Percentiles rank a stretch among this genome's conserved stretches.
Conservation (phyloP, 2,888 invertebrate species). For the Stictocephala bisonia region DNA sequence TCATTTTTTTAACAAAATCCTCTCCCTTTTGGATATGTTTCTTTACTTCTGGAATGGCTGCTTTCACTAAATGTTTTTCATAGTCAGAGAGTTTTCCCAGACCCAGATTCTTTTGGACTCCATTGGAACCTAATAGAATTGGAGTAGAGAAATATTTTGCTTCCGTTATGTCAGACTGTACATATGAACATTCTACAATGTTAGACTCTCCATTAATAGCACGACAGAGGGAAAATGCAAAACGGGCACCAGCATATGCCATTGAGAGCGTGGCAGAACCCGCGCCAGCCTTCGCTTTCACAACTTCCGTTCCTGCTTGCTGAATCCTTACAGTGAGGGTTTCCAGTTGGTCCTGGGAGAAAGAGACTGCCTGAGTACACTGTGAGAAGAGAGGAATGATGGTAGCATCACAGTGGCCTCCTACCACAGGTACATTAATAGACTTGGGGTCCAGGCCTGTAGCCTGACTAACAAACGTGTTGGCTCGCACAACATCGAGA, state of each 20-base stretch:
- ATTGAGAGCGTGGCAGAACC: constrained; percentile 98
- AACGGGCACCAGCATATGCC: constrained; percentile 97
- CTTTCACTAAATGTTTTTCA: too few species aligned
- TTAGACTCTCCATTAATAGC: constrained; percentile 89
- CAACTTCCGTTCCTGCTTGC: constrained; percentile 99
- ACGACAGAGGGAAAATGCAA: constrained; percentile 84
- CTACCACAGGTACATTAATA: constrained; percentile 93
- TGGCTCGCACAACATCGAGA: constrained; percentile 94
- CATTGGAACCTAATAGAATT: constrained; percentile 81
- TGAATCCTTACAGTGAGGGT: constrained; percentile 94
- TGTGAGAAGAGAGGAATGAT: constrained; percentile 97
- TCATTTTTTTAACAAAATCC: too few species aligned
- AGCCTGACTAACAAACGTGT: constrained; percentile 94
- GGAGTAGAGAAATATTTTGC: constrained; percentile 96
- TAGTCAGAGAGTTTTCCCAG: too few species aligned
- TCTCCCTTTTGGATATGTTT: too few species aligned
- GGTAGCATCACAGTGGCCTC: constrained; percentile 98
- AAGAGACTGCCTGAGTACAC: constrained; percentile 83
- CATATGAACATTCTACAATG: constrained; percentile 93
- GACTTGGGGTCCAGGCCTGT: constrained; percentile 87
- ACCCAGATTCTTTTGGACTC: too few species aligned
- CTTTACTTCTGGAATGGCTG: too few species aligned
- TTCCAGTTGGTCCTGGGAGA: constrained; percentile 82
- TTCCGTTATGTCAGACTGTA: constrained; percentile 89
- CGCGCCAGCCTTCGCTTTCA: constrained; percentile 97